Conservation (phyloP, 2,113 vertebrate species). For the Mixornis gularis region DNA sequence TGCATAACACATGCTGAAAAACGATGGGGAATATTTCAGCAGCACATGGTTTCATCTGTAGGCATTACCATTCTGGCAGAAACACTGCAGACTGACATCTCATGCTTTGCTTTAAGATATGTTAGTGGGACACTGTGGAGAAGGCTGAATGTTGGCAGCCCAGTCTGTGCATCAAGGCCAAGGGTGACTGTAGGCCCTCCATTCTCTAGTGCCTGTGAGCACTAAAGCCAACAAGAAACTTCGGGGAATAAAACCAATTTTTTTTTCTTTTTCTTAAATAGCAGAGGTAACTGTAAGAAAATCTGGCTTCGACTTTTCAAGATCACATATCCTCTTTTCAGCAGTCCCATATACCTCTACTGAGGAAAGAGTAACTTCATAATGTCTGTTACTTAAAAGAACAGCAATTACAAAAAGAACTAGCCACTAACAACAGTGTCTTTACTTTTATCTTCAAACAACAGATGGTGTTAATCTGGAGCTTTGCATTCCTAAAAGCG, state of each 20-base stretch:
- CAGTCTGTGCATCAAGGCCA: neutral
- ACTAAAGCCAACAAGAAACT: neutral
- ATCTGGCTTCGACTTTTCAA: neutral
- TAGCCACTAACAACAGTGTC: conserved; percentile 12
- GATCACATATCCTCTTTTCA: neutral
- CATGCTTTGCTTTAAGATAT: neutral
- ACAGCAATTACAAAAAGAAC: neutral
- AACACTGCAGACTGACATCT: neutral
- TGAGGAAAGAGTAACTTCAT: neutral
- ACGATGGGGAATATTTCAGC: neutral
- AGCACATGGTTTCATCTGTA: neutral
- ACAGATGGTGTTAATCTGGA: conserved; percentile 59
- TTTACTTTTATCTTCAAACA: conserved; percentile 51
- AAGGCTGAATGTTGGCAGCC: neutral
- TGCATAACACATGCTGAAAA: neutral
- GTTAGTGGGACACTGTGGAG: neutral
- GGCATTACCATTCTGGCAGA: neutral
- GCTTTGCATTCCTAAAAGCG: conserved; percentile 33
- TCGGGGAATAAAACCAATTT: neutral
- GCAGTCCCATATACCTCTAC: neutral
- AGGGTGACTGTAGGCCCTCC: neutral
- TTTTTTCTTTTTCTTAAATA: neutral
- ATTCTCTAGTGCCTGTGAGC: neutral
- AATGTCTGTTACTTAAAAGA: conserved; percentile 43
- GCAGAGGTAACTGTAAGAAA: neutral